Percentiles rank a stretch among this genome's conserved stretches.
Conservation (phyloP, 2,797 vertebrate species). For the Uromys caudimaculatus region DNA sequence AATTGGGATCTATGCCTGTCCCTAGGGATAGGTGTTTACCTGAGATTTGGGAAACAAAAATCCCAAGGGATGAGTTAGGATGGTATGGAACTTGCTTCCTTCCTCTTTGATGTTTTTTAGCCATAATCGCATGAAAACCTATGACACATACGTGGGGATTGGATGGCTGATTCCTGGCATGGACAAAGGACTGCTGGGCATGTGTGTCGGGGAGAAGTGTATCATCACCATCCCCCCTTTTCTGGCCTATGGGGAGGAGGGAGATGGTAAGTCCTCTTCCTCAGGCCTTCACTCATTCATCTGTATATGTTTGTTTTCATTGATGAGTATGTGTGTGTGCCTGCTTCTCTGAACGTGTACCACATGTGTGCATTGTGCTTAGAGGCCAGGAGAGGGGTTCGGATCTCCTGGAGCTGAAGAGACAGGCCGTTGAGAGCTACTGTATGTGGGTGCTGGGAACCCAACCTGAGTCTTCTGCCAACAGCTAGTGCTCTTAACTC, state of each 20-base stretch:
- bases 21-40: neutral
- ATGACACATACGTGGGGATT: slow-evolving; percentile 98
- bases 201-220: slow-evolving; percentile 97
- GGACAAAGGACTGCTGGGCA: slow-evolving; percentile 98
- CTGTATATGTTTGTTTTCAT: neutral
- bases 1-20: neutral
- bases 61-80: neutral
- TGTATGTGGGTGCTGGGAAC: neutral
- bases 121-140: slow-evolving; percentile 97
- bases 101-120: slow-evolving; percentile 83
- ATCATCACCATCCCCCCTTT: slow-evolving; percentile 96
- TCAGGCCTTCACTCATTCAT: neutral
- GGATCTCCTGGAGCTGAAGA: neutral
- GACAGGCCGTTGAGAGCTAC: neutral
- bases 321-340: neutral
- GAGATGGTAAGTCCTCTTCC: slow-evolving; percentile 92
- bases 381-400: neutral
- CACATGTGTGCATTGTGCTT: neutral
- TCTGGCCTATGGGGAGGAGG: slow-evolving; percentile 96
- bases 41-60: neutral
- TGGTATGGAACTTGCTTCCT: neutral
- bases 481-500: neutral
- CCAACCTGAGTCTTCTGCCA: neutral
- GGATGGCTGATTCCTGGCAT: slow-evolving; percentile 99
- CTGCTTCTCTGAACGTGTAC: neutral